Percentiles rank a stretch among this genome's conserved stretches.
These are phyloP conservation scores for Pyrrhia umbra DNA, from an alignment of 2,888 invertebrate species.

Conservation along the genomic window DNA sequence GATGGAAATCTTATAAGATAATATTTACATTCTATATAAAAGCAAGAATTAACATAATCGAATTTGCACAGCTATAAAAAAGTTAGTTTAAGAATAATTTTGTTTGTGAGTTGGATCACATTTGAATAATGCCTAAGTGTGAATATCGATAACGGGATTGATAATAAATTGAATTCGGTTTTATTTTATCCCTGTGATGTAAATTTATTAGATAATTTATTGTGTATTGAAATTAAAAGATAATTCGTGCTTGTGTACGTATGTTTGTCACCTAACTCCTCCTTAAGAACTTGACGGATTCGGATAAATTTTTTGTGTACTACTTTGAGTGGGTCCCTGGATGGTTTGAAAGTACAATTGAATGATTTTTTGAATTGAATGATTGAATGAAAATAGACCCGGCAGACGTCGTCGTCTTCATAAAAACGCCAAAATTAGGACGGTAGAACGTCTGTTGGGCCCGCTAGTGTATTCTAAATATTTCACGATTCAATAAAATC, in stretches of 20 bases:
- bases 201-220: conserved; percentile 22
- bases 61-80: conserved; percentile 22
- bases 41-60: conserved; percentile 9
- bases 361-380: no score
- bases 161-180: conserved; percentile 12
- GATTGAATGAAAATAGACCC: no score
- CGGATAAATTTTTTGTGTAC: no score
- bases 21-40: conserved; percentile 7
- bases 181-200: conserved; percentile 1
- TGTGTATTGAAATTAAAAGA: conserved; percentile 2
- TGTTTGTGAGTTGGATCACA: conserved; percentile 20
- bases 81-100: conserved; percentile 14
- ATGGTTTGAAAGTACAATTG: no score
- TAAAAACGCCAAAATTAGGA: no score
- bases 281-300: no score
- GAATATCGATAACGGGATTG: conserved; percentile 21
- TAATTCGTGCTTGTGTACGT: no score
- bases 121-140: conserved; percentile 28
- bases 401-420: no score
- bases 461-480: no score
- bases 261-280: no score
- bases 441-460: no score
- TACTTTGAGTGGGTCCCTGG: no score
- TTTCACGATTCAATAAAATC: not conserved
- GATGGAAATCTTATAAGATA: conserved; percentile 21